phyloP scores from a whole-genome alignment of 1,140 invertebrate species.

The Drosophila subpulchrella region DNA sequence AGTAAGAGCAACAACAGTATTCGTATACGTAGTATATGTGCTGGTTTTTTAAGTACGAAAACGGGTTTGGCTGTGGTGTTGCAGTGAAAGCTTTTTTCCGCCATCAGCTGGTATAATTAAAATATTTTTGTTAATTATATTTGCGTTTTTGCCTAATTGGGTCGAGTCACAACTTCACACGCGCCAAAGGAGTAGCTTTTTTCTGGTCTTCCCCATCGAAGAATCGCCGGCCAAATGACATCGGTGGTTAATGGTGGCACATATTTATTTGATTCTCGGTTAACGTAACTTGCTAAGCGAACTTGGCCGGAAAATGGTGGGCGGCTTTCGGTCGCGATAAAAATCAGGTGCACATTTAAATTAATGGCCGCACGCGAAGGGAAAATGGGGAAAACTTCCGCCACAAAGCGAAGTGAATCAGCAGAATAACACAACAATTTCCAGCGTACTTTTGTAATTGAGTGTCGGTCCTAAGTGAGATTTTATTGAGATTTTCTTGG shows the following conservation, averaged over 20 bases:
- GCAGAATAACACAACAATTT: constrained; percentile 45
- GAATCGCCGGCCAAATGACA: constrained; percentile 59
- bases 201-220: constrained; percentile 44
- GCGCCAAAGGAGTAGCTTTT: constrained; percentile 15
- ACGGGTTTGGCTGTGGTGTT: constrained; percentile 62
- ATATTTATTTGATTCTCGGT: constrained; percentile 61
- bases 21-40: not conserved
- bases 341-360: constrained; percentile 64
- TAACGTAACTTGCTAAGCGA: constrained; percentile 20
- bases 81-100: constrained; percentile 75
- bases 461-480: constrained; percentile 26
- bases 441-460: constrained; percentile 51
- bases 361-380: constrained; percentile 59
- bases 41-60: constrained; percentile 54
- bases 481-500: constrained; percentile 14
- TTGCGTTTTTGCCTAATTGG: constrained; percentile 56
- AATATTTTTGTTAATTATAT: constrained; percentile 59
- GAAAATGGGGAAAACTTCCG: constrained; percentile 39
- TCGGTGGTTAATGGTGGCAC: constrained; percentile 59
- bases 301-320: constrained; percentile 31
- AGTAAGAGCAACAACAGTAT: constrained; percentile 38
- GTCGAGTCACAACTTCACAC: constrained; percentile 55
- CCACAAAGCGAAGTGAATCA: constrained; percentile 41
- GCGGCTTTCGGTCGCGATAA: constrained; percentile 40
- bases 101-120: constrained; percentile 59